Percentiles rank a stretch among this genome's conserved stretches.
These are phyloP conservation scores for Zosterops japonicus DNA, from an alignment of 2,113 vertebrate genomes.

Conservation along the genomic window DNA sequence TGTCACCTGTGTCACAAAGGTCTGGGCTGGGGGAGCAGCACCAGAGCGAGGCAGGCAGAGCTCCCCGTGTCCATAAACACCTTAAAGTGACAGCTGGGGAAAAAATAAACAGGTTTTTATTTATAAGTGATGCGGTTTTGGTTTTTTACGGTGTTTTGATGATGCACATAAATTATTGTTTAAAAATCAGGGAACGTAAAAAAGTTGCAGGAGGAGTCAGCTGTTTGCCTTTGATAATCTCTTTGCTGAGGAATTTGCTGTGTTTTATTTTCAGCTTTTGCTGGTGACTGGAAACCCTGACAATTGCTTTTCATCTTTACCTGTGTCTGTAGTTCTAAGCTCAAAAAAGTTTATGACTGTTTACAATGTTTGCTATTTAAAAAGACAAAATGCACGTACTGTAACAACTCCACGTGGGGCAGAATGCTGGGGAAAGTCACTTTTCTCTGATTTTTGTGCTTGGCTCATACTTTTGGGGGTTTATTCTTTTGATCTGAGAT, in stretches of 20 bases:
- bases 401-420: fast-evolving
- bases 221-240: background rate
- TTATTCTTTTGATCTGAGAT: fast-evolving
- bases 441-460: fast-evolving
- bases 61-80: background rate
- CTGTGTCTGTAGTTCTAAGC: background rate
- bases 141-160: background rate
- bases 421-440: fast-evolving
- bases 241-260: background rate
- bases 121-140: background rate
- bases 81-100: background rate
- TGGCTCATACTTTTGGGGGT: fast-evolving
- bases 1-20: no score
- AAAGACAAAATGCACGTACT: background rate
- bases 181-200: background rate
- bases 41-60: background rate
- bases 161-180: constrained; percentile 10
- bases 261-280: background rate
- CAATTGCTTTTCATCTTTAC: background rate
- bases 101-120: background rate
- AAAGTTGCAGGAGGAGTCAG: background rate
- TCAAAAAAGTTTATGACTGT: background rate
- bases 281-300: background rate
- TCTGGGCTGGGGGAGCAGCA: background rate
- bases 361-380: background rate